A percentile compares a stretch with the other conserved stretches of the same genome.
phyloP scores from a whole-genome alignment of 2,797 vertebrate species.

The Myoxocephalus aenaeus region DNA sequence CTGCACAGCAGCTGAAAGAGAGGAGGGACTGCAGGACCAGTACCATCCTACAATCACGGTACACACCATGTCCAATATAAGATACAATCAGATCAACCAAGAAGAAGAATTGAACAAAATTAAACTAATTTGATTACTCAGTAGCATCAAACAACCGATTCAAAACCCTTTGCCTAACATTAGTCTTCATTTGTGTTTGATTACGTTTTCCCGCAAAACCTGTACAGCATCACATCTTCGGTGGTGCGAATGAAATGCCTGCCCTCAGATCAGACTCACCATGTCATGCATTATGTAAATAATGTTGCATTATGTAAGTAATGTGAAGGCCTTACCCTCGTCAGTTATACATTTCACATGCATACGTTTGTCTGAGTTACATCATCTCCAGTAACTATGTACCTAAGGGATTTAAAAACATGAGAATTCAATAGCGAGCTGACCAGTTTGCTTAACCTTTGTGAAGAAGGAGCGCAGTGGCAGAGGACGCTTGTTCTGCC shows the following conservation, averaged over 20 bases:
- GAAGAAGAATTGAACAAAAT: background rate
- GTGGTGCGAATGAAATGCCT: slow-evolving; percentile 21
- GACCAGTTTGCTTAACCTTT: background rate
- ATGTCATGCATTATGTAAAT: slow-evolving; percentile 52
- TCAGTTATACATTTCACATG: slow-evolving; percentile 37
- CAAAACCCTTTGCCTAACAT: slow-evolving; percentile 44
- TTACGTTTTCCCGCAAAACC: slow-evolving; percentile 36
- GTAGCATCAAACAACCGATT: slow-evolving; percentile 50
- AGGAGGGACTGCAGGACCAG: slow-evolving; percentile 64
- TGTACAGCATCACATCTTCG: slow-evolving; percentile 22
- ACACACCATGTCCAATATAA: slow-evolving; percentile 46
- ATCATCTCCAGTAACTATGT: slow-evolving; percentile 23
- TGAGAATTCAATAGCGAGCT: background rate
- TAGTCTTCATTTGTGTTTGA: slow-evolving; percentile 37
- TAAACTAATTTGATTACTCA: slow-evolving; percentile 37
- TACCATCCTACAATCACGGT: slow-evolving; percentile 58
- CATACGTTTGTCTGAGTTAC: slow-evolving; percentile 15
- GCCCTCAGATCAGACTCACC: slow-evolving; percentile 21
- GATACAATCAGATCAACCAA: slow-evolving; percentile 47
- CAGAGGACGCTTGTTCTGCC: background rate
- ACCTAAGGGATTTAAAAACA: slow-evolving; percentile 29
- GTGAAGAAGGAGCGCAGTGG: background rate
- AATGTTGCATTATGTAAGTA: slow-evolving; percentile 5
- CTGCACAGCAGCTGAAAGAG: slow-evolving; percentile 83
- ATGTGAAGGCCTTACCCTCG: slow-evolving; percentile 35